These are phyloP conservation scores for Aegypius monachus DNA, from an alignment of 2,113 vertebrate species.

Conservation along the genomic window DNA sequence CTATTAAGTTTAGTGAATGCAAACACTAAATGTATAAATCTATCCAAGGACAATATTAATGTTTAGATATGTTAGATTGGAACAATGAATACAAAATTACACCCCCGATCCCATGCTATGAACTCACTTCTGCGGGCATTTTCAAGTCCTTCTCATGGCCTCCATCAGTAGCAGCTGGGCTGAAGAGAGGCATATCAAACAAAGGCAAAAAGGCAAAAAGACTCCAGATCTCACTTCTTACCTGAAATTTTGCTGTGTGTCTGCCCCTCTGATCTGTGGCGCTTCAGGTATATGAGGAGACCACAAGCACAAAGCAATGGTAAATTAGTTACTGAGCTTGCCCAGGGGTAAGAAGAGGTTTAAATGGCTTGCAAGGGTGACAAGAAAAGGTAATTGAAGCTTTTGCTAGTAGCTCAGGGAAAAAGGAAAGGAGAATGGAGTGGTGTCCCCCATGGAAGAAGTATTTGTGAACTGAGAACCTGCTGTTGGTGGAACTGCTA, in stretches of 20 bases:
- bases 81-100: not conserved
- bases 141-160: not conserved
- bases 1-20: not conserved
- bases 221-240: not conserved
- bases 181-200: accelerated
- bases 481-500: not conserved
- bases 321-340: not conserved
- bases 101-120: not conserved
- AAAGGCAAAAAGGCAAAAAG: not conserved
- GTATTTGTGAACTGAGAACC: not conserved
- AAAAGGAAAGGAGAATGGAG: not conserved
- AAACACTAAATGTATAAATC: not conserved
- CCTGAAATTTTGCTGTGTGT: not conserved
- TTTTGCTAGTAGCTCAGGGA: not conserved
- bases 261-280: not conserved
- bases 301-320: not conserved
- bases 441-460: not conserved
- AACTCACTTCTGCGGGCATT: not conserved
- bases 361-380: not conserved
- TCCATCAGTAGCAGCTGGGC: not conserved
- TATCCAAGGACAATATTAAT: not conserved
- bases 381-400: not conserved
- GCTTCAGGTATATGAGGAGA: not conserved
- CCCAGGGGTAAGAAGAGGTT: not conserved
- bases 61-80: not conserved